Percentiles rank a stretch among this genome's conserved stretches.
phyloP scores from a whole-genome alignment of 2,797 vertebrate species.

The Amblyraja radiata region DNA sequence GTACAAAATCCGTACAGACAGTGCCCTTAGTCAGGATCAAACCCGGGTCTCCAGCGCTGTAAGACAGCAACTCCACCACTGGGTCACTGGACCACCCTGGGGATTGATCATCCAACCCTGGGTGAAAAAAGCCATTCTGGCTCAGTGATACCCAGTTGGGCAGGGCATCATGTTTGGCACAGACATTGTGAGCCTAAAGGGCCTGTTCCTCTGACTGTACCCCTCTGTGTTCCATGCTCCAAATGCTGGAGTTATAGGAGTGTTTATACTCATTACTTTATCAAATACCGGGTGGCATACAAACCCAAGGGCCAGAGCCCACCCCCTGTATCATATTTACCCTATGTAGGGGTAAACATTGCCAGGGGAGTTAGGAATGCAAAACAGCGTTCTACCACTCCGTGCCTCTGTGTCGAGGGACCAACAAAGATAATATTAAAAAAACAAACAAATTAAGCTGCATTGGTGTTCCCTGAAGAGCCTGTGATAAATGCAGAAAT shows the following conservation, averaged over 20 bases:
- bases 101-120: too few relatives aligned
- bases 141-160: too few relatives aligned
- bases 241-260: not conserved
- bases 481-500: not conserved
- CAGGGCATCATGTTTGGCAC: too few relatives aligned
- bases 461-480: not conserved
- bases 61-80: too few relatives aligned
- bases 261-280: not conserved
- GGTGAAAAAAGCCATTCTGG: too few relatives aligned
- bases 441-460: not conserved
- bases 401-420: not conserved
- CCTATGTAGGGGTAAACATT: not conserved
- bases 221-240: not conserved
- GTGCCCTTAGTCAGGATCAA: too few relatives aligned
- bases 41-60: too few relatives aligned
- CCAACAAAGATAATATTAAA: too few relatives aligned
- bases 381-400: not conserved
- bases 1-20: too few relatives aligned
- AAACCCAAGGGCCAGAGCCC: not conserved
- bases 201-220: not conserved
- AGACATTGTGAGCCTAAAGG: too few relatives aligned
- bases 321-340: not conserved
- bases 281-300: not conserved
- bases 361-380: not conserved
- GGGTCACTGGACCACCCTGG: too few relatives aligned